Percentiles rank a stretch among this genome's conserved stretches.
These are phyloP conservation scores for Labia minor DNA, from an alignment of 2,888 invertebrate genomes.

Conservation along the genomic window DNA sequence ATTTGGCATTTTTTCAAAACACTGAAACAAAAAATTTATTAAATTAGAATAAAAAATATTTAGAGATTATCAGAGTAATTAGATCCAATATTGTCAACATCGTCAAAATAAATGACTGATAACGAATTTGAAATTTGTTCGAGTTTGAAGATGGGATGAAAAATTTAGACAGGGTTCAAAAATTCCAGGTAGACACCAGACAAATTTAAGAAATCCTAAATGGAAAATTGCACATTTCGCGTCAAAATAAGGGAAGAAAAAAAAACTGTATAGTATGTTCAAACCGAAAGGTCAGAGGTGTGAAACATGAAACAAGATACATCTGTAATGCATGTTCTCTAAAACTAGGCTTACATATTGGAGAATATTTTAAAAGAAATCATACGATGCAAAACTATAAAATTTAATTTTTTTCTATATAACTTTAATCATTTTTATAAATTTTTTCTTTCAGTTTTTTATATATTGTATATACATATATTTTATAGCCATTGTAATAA, in stretches of 20 bases:
- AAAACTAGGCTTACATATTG: background rate
- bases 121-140: background rate
- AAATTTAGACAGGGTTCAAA: background rate
- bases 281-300: background rate
- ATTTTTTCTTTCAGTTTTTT: background rate
- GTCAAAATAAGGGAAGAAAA: background rate
- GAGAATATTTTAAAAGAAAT: background rate
- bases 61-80: too few relatives aligned
- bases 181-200: background rate
- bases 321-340: background rate
- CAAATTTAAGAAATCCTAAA: background rate
- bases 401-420: background rate
- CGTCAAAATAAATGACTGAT: background rate
- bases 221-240: background rate
- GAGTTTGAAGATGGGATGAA: background rate
- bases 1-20: background rate
- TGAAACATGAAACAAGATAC: background rate
- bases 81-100: too few relatives aligned
- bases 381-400: constrained; percentile 7
- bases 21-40: background rate
- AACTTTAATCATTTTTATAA: background rate
- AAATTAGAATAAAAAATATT: background rate
- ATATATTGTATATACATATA: background rate
- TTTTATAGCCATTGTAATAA: too few relatives aligned
- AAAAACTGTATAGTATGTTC: background rate